Conservation (phyloP, 2,888 invertebrate species). For the Prenolepis imparis region DNA sequence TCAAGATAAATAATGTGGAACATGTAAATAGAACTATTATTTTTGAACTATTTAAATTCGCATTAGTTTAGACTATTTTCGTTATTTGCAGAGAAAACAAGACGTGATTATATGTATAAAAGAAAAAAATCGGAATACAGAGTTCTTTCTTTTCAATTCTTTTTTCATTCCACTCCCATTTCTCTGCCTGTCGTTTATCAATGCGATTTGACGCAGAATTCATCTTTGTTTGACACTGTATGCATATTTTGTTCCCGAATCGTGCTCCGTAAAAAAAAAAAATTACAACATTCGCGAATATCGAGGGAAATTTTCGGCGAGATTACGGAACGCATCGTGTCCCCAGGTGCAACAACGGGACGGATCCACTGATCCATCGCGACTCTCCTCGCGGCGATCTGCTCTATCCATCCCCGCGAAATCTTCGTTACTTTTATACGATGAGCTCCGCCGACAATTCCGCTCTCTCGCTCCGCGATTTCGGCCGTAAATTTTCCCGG, state of each 20-base stretch:
- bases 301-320: conserved; percentile 16
- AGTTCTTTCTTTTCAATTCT: neutral
- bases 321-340: conserved; percentile 23
- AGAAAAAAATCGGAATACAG: neutral
- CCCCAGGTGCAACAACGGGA: conserved; percentile 14
- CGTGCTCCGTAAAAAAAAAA: neutral
- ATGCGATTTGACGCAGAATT: neutral
- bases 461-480: conserved; percentile 36
- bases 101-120: neutral
- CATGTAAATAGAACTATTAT: neutral
- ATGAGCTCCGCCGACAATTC: conserved; percentile 3
- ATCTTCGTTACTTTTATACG: conserved; percentile 32
- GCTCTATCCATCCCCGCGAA: neutral
- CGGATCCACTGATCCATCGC: conserved; percentile 24
- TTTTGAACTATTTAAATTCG: neutral
- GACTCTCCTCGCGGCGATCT: neutral
- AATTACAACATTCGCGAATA: conserved; percentile 5
- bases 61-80: neutral
- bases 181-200: neutral
- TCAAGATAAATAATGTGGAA: neutral
- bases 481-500: conserved; percentile 34
- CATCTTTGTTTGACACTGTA: neutral
- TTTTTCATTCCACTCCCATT: neutral
- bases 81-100: neutral
- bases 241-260: neutral